Base-by-base conservation (phyloP, 1,140 invertebrate species). In the Helicoverpa armigera region DNA sequence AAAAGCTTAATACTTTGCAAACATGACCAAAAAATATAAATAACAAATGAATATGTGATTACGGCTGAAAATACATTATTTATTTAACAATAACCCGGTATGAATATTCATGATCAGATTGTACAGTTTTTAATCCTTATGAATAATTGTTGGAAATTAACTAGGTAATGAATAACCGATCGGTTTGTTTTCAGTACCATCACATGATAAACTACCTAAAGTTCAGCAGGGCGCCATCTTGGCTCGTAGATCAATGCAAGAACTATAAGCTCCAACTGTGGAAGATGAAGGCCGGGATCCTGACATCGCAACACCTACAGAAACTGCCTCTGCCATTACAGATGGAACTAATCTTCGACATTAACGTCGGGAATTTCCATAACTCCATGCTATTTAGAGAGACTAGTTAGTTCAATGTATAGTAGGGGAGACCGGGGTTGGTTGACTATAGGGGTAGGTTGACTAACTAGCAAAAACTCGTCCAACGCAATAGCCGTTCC, bases 261-360 rank as follows among this genome's bases (percentile, higher is more conserved):
- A 81, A 88, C 9, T 94, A 94, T 63, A 94, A 93, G 73, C 61
- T 86, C 48, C 84, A 90, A 12, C 70, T 94, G 11, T 94, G 93
- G 93, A 82, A 85, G 3, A 92, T 93, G 89, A 94, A 94, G 69
- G 86, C 92, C 14, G 93, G 92, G 1, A 82, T 94, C 2, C 79
- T 93, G 13, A 85, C 76, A 0, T 90, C 90, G 0, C 56, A 83
- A 13, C 87, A 93, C 54, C 81, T 94, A 29, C 56, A 91, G 31
- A 87, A 89, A 79, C 76, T 94, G 16, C 92, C 93, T 2, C 65
- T 88, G n/a, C 84, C 92, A 0, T 83, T 94, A 70, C 90, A 92
- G 76, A 94, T 92, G 91, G 93, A 94, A 79, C 86, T 94, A 10
- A 93, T 94, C 35, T 94, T 94, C 70, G 93, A 94, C 79, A 91